phyloP scores from a whole-genome alignment of 1,140 invertebrate species.

The Platyscapa corneri region DNA sequence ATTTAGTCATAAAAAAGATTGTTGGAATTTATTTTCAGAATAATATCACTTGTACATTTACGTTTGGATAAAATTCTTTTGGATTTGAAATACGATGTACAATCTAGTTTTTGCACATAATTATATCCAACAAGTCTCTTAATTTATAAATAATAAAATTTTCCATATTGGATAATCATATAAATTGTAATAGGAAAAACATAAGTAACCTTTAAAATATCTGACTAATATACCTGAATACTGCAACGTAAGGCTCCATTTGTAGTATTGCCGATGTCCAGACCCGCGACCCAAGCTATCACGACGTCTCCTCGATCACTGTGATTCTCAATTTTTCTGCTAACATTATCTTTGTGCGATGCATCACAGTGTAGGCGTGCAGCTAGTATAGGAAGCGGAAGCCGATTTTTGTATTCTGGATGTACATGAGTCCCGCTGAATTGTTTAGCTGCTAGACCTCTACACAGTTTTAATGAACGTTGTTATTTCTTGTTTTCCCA shows the following conservation, averaged over 20 bases:
- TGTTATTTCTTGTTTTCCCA: too few species aligned
- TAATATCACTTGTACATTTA: neutral
- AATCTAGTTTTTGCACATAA: too few species aligned
- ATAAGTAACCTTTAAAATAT: neutral
- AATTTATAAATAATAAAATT: neutral
- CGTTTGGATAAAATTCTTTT: slow-evolving; percentile 1
- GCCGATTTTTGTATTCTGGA: slow-evolving; percentile 66
- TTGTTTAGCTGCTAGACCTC: slow-evolving; percentile 62
- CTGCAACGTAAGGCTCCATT: slow-evolving; percentile 63
- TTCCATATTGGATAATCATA: neutral
- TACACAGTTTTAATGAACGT: slow-evolving; percentile 15
- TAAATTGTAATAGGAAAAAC: neutral
- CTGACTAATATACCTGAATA: slow-evolving; percentile 62
- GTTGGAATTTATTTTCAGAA: neutral
- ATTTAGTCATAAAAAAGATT: neutral
- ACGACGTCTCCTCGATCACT: slow-evolving; percentile 61
- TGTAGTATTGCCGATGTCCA: slow-evolving; percentile 63
- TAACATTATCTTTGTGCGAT: slow-evolving; percentile 48
- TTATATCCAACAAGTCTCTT: neutral
- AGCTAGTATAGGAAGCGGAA: slow-evolving; percentile 67
- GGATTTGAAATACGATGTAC: neutral
- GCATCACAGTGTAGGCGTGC: slow-evolving; percentile 62
- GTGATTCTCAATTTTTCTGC: slow-evolving; percentile 50
- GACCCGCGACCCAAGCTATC: slow-evolving; percentile 69
- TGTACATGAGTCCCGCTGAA: slow-evolving; percentile 69